Percentiles rank a stretch among this genome's conserved stretches.
phyloP scores from a whole-genome alignment of 2,797 vertebrate genomes.

The Paramormyrops hopkinsi region DNA sequence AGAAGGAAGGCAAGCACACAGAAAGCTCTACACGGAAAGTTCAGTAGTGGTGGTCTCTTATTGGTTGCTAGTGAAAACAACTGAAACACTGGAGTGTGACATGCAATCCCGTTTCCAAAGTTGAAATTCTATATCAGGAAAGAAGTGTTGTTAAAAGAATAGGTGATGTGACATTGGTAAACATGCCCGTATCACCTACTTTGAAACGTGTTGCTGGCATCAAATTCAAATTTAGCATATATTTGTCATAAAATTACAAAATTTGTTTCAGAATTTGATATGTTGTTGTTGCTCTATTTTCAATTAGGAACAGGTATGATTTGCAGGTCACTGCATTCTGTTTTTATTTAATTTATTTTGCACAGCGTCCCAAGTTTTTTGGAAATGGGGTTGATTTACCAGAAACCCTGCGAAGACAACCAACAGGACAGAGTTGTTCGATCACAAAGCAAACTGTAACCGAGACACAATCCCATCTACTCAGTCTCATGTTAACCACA shows the following conservation, averaged over 20 bases:
- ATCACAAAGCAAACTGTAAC: neutral
- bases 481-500: neutral
- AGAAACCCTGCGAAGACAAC: neutral
- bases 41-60: neutral
- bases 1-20: slow-evolving; percentile 85
- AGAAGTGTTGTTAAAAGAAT: neutral
- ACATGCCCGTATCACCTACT: neutral
- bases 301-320: neutral
- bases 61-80: neutral
- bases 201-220: neutral
- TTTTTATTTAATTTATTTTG: neutral
- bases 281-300: neutral
- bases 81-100: neutral
- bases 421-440: neutral
- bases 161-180: neutral
- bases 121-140: neutral
- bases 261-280: neutral
- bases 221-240: neutral
- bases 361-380: neutral
- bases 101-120: neutral
- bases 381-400: neutral
- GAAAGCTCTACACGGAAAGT: slow-evolving; percentile 67
- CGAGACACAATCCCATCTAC: neutral
- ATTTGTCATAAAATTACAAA: neutral
- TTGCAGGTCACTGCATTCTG: neutral